Conservation (phyloP, 2,113 vertebrate species). For the Leuciscus idus region DNA sequence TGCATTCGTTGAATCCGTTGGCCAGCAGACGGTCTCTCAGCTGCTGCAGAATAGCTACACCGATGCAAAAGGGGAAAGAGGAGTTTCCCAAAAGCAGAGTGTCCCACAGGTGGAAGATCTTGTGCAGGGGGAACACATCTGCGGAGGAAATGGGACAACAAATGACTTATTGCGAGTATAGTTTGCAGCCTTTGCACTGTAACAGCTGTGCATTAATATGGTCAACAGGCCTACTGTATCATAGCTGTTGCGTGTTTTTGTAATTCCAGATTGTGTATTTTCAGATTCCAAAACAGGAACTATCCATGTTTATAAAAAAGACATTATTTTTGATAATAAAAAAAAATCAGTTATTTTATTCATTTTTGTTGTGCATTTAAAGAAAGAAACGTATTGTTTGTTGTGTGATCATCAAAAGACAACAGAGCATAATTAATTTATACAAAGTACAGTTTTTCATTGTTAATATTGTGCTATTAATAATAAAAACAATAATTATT, state of each 20-base stretch:
- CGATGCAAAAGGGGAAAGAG: conserved; percentile 97
- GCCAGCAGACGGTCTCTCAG: conserved; percentile 91
- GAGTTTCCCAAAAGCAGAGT: conserved; percentile 94
- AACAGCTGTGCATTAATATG: neutral
- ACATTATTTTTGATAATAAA: too few relatives aligned
- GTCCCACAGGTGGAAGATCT: conserved; percentile 99
- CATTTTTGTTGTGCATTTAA: neutral
- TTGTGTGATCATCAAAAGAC: neutral
- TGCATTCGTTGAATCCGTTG: conserved; percentile 98
- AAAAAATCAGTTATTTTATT: too few relatives aligned
- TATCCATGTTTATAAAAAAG: neutral
- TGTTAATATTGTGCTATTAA: neutral
- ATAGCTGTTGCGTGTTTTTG: neutral
- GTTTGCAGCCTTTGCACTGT: neutral
- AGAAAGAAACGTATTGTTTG: neutral
- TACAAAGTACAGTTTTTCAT: neutral
- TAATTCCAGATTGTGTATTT: neutral
- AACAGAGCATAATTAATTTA: neutral
- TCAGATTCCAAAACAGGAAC: neutral
- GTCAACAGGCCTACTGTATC: neutral
- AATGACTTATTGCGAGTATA: neutral
- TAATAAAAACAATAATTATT: neutral
- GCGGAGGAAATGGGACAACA: conserved; percentile 45
- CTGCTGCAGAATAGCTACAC: conserved; percentile 95
- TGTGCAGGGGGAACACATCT: conserved; percentile 98